Evolutionary conservation across 2,113 vertebrate species (phyloP), one percentile per base, ranked within the genome.

Genomic region (Psilopogon haemacephalus): DNA sequence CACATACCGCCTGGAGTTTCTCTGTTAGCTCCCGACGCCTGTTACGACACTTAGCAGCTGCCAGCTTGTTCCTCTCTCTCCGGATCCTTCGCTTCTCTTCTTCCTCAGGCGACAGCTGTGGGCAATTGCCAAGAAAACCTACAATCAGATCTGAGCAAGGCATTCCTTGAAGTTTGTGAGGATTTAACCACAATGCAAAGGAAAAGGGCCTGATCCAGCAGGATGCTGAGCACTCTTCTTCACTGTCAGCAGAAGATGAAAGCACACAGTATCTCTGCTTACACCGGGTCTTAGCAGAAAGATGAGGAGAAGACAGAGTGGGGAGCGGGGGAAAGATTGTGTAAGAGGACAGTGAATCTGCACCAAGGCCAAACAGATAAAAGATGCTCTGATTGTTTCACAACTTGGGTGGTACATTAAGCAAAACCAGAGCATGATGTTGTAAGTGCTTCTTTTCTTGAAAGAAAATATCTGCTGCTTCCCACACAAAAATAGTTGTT

Each of bases 31-130:
- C 99, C 91, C 99, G 97, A 62, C 99, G 98, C 44, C 99, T 98
- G 97, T 99, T 99, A 94, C 99, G 98, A 97, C 99, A 99, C 96
- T 99, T 99, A 77, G 99, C 99, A 9, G 99, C 99, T 7, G 99
- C 99, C 93, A 99, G 96, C 95, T 99, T 99, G 97, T 99, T 99
- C 97, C 99, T 98, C 97, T 99, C 99, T 86, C 99, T 98, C 92
- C 99, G 98, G 96, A 99, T 98, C 84, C 99, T 98, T 90, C 99
- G 96, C 88, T 99, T 99, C 97, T 99, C 99, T 90, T 99, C 99
- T 97, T 99, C 99, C 94, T 99, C 99, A 1, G 99, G 99, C n/a
- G 98, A 99, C 88, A 99, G 98, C 99, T 99, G 86, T 75, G 92
- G 83, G 90, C 70, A 96, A 94, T 80, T 23, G 83, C 91, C 89